These are phyloP conservation scores for Autographa pulchrina DNA, from an alignment of 2,888 invertebrate species.

Conservation along the genomic window DNA sequence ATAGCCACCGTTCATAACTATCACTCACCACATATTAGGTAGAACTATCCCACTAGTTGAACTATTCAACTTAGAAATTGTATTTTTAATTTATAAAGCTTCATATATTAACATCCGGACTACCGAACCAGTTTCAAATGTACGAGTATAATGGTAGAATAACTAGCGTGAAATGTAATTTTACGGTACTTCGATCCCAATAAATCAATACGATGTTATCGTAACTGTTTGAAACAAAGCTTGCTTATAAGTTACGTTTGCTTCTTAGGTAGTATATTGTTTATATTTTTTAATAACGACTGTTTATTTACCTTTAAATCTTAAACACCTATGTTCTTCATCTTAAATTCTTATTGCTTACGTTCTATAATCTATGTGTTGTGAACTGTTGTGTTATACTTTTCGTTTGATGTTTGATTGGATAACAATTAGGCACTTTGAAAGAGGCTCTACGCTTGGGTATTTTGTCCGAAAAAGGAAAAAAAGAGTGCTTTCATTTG, in stretches of 20 bases:
- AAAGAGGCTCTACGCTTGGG: too few relatives aligned
- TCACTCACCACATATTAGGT: not conserved
- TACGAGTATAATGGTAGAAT: constrained; percentile 16
- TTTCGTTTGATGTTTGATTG: too few relatives aligned
- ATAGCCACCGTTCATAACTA: not conserved
- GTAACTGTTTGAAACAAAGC: constrained; percentile 38
- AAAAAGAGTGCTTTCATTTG: too few relatives aligned
- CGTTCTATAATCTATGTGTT: too few relatives aligned
- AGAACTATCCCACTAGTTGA: not conserved
- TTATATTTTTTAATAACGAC: too few relatives aligned
- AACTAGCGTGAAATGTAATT: constrained; percentile 38
- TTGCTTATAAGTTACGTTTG: constrained; percentile 13
- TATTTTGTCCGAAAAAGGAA: too few relatives aligned
- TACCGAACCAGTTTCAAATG: constrained; percentile 36
- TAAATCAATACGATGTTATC: constrained; percentile 45
- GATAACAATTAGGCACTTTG: too few relatives aligned
- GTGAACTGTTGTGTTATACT: too few relatives aligned
- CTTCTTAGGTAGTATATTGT: not conserved
- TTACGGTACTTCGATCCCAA: constrained; percentile 49
- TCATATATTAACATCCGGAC: constrained; percentile 16
- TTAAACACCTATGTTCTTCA: too few relatives aligned
- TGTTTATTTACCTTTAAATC: too few relatives aligned
- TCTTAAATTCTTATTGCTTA: too few relatives aligned
- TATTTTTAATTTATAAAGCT: not conserved
- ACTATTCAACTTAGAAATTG: not conserved